A percentile compares a stretch with the other conserved stretches of the same genome.
Conservation (phyloP, 2,113 vertebrate species). For the Zootoca vivipara region DNA sequence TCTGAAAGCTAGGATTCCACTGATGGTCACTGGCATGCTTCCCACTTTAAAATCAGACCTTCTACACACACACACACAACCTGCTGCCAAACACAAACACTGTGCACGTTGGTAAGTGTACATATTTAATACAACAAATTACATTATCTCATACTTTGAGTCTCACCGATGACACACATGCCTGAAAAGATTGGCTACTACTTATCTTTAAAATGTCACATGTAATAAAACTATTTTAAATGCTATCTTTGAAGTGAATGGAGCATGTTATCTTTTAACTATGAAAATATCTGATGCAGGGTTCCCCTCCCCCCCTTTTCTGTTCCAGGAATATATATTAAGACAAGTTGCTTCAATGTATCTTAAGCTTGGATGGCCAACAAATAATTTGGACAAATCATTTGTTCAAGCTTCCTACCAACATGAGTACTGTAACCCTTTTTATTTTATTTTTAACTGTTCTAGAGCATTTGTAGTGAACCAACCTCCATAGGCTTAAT, state of each 20-base stretch:
- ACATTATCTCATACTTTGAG: background rate
- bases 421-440: constrained; percentile 84
- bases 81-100: background rate
- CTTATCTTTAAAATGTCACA: background rate
- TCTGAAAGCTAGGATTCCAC: background rate
- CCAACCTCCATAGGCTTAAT: background rate
- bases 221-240: background rate
- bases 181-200: background rate
- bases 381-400: constrained; percentile 82
- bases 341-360: constrained; percentile 93
- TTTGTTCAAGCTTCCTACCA: constrained; percentile 90
- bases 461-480: constrained; percentile 14
- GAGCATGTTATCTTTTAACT: constrained; percentile 1
- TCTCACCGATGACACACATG: background rate
- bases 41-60: background rate
- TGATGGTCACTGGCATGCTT: background rate
- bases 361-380: constrained; percentile 94
- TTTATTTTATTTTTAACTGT: constrained; percentile 24
- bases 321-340: constrained; percentile 89
- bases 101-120: background rate
- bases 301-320: constrained; percentile 16
- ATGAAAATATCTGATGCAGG: constrained; percentile 23
- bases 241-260: background rate
- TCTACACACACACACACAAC: too few species aligned
- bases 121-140: background rate